These are phyloP conservation scores for Smittia sp. DNA, from an alignment of 2,888 invertebrate species.

Conservation along the genomic window DNA sequence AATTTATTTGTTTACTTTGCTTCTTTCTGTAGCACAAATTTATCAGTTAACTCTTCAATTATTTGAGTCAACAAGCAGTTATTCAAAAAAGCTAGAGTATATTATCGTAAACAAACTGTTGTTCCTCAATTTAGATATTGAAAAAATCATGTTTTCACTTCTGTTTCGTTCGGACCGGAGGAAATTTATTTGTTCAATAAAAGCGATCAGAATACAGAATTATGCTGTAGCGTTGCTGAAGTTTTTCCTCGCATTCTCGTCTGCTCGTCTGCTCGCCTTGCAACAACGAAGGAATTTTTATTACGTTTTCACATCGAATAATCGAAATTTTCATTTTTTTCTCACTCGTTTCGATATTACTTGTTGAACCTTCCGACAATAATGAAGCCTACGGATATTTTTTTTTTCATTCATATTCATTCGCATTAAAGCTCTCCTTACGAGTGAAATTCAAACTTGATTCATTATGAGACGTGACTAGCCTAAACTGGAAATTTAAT, in stretches of 20 bases:
- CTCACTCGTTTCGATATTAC: not conserved
- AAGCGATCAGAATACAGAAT: conserved; percentile 36
- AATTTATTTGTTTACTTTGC: too few relatives aligned
- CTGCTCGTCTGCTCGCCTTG: not conserved
- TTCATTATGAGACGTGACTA: not conserved
- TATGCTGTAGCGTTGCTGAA: conserved; percentile 9
- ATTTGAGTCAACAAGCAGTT: not conserved
- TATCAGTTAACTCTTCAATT: not conserved
- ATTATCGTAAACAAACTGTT: too few relatives aligned
- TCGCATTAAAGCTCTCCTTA: too few relatives aligned
- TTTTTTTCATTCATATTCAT: too few relatives aligned
- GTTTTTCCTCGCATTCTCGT: not conserved
- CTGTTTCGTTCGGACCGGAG: not conserved
- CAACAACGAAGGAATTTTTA: not conserved
- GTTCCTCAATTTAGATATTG: too few relatives aligned
- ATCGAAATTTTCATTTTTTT: not conserved
- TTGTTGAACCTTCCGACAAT: not conserved
- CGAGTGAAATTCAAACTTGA: not conserved
- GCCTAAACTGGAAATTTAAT: not conserved
- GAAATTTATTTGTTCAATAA: conserved; percentile 38
- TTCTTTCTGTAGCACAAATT: too few relatives aligned
- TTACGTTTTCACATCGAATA: not conserved
- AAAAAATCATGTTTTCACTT: not conserved
- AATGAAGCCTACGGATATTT: too few relatives aligned
- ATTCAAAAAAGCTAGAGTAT: not conserved